A percentile compares a stretch with the other conserved stretches of the same genome.
These are phyloP conservation scores for Halcyon leucocephala DNA, from an alignment of 2,797 vertebrate species.

Conservation along the genomic window DNA sequence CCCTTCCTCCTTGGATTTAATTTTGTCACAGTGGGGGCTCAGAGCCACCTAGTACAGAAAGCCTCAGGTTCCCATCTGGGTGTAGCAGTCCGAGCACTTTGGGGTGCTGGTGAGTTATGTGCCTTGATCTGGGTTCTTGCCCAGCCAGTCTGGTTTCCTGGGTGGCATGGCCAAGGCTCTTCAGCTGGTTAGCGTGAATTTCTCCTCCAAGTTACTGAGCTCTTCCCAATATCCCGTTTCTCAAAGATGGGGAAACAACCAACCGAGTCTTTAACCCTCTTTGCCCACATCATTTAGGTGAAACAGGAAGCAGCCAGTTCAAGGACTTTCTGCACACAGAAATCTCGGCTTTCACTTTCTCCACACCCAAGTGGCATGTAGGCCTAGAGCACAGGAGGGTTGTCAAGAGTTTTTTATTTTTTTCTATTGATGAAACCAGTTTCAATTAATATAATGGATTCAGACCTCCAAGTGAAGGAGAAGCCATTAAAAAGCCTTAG, in stretches of 20 bases:
- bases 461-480: neutral
- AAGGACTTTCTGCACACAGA: neutral
- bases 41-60: neutral
- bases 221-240: neutral
- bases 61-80: neutral
- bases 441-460: neutral
- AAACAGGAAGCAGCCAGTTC: neutral
- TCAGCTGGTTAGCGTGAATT: fast-evolving
- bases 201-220: neutral
- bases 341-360: neutral
- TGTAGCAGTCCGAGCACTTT: neutral
- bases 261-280: neutral
- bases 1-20: fast-evolving
- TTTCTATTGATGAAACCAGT: neutral
- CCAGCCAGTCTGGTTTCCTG: neutral
- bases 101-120: neutral
- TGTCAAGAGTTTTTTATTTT: neutral
- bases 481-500: neutral
- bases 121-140: neutral
- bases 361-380: fast-evolving
- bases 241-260: neutral
- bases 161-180: neutral
- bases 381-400: neutral
- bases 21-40: neutral
- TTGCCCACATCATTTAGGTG: neutral